phyloP scores from a whole-genome alignment of 2,797 vertebrate species.

The Erpetoichthys calabaricus region DNA sequence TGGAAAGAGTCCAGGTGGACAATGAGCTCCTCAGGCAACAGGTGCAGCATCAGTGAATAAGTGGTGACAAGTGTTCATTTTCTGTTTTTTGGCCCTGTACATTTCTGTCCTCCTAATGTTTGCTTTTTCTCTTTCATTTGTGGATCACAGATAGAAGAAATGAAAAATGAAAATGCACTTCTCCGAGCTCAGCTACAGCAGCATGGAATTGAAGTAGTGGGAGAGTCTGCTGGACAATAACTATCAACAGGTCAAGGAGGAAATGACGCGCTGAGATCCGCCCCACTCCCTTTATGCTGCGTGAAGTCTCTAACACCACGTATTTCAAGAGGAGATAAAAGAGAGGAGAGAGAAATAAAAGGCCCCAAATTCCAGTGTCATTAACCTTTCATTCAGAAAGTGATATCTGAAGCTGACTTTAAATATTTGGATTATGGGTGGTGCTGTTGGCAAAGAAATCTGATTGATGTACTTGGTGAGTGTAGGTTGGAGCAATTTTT shows the following conservation, averaged over 20 bases:
- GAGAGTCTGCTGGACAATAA: conserved; percentile 58
- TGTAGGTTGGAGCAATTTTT: no score
- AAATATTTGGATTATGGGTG: background rate
- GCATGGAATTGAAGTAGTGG: conserved; percentile 58
- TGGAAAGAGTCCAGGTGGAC: conserved; percentile 74
- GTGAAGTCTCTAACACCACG: no score
- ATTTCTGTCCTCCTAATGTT: conserved; percentile 8
- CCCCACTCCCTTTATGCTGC: background rate
- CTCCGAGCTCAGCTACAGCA: conserved; percentile 71
- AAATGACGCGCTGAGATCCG: no score
- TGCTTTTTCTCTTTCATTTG: background rate
- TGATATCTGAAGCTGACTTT: no score
- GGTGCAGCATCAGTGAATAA: conserved; percentile 34
- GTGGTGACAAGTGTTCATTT: background rate
- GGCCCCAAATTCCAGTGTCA: no score
- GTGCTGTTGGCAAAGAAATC: conserved; percentile 3
- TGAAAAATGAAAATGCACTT: conserved; percentile 73
- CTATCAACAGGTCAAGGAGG: background rate
- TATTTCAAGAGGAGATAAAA: no score
- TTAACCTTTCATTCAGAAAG: no score
- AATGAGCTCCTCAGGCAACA: conserved; percentile 74
- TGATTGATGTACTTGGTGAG: no score
- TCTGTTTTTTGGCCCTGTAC: conserved; percentile 23
- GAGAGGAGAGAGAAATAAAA: no score
- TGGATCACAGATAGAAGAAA: conserved; percentile 63